Conservation (phyloP, 2,113 vertebrate species). For the Actinemys pallida region DNA sequence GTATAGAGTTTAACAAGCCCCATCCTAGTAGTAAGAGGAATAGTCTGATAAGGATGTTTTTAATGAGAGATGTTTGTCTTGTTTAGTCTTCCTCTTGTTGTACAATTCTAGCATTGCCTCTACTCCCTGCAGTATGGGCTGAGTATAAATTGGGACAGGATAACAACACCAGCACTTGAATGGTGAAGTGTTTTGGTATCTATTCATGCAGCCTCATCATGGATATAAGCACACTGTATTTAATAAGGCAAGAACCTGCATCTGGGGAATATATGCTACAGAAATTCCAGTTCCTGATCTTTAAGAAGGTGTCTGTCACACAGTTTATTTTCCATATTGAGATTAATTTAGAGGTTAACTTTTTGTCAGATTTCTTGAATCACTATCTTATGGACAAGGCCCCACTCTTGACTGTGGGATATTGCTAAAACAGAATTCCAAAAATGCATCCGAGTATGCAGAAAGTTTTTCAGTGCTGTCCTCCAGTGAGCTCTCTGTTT, state of each 20-base stretch:
- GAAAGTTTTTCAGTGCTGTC: background rate
- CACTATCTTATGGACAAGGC: background rate
- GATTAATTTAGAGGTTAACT: conserved; percentile 6
- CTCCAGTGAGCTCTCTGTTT: background rate
- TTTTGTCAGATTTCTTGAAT: conserved; percentile 5
- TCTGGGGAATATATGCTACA: background rate
- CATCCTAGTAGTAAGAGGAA: background rate
- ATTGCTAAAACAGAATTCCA: background rate
- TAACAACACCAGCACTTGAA: background rate
- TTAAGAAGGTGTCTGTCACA: background rate
- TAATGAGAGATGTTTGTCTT: conserved; percentile 7
- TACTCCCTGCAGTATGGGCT: background rate
- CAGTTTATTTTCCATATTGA: conserved; percentile 37
- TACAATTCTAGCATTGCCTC: background rate
- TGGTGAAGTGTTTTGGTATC: background rate
- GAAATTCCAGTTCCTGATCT: background rate
- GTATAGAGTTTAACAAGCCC: background rate
- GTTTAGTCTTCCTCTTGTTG: background rate
- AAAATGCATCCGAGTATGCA: background rate
- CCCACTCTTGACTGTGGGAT: background rate
- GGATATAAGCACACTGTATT: background rate
- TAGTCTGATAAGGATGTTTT: background rate
- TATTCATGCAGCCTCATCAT: conserved; percentile 2
- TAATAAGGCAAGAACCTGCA: background rate
- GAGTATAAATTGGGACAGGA: background rate